Base-by-base conservation (phyloP, 2,797 vertebrate genomes). In the Phylloscopus collybita region DNA sequence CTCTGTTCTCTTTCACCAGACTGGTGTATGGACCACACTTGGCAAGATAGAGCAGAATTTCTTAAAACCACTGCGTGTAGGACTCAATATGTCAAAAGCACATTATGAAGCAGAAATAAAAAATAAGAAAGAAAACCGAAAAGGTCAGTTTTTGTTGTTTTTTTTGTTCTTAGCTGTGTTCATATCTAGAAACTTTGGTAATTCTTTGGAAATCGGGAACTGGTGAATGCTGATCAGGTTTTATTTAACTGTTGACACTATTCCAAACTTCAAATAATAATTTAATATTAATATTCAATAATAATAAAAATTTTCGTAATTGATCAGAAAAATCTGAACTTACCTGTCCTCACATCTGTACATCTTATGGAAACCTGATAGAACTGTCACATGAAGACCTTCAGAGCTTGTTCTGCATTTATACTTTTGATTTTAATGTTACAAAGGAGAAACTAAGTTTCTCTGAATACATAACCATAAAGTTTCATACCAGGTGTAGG, bases 61-160 rank as follows among this genome's bases (percentile, higher is more conserved):
- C 95, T 96, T 99, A 75, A 98, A 98, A 95, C 98, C 98, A 57
- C 97, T 99, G 42, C 98, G 98, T 20, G 98, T 98, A 82, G 99
- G 98, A 92, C 98, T 99, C 90, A 98, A 98, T 96, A 98, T 99
- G 97, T 99, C 99, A 69, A 99, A 98, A 97, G 97, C 98, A 15
- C 98, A 99, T 97, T 99, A 99, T 91, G 97, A 98, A 84, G 97
- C 98, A 92, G 98, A 99, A 96, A 98, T 99, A 78, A 99, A 98
- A 96, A 98, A 95, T 22, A 98, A 98, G 96, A 98, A 96, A 93
- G 98, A 98, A 94, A 98, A 98, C 82, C 98, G 97, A 81, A 97
- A 88, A 98, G 98, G 98, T 98, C 51, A 32, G 98, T 96, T 96
- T 45, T 38, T n/a, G 45, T 8, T 5, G 4, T 4, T 6, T 51